These are phyloP conservation scores for Criorhina ranunculi DNA, from an alignment of 2,888 invertebrate species.

Conservation along the genomic window DNA sequence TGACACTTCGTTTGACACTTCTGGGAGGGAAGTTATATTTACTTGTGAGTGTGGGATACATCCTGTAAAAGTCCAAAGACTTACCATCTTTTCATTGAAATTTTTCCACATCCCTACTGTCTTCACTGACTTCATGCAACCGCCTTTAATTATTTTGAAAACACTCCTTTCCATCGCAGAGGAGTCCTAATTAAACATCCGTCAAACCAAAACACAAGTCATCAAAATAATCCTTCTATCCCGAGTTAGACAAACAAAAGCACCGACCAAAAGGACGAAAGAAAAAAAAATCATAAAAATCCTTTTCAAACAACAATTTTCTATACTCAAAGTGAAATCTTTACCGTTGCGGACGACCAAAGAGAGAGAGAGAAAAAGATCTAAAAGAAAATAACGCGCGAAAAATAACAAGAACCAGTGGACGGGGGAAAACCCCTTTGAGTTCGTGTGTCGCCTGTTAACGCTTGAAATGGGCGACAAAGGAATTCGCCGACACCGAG, in stretches of 20 bases:
- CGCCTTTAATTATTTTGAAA: slow-evolving; percentile 19
- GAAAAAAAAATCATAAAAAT: slow-evolving; percentile 13
- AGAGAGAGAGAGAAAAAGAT: slow-evolving; percentile 9
- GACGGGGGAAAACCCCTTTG: slow-evolving; percentile 22
- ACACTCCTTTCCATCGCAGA: background rate
- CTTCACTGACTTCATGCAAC: slow-evolving; percentile 10
- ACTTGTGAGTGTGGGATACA: background rate
- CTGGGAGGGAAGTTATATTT: too few species aligned
- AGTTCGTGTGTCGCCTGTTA: slow-evolving; percentile 31
- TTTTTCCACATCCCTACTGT: too few species aligned
- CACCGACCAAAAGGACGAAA: background rate
- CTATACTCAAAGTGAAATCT: slow-evolving; percentile 37
- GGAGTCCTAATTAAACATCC: slow-evolving; percentile 53
- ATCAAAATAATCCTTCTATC: background rate
- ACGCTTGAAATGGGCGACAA: slow-evolving; percentile 54
- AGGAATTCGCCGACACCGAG: slow-evolving; percentile 51
- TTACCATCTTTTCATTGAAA: too few species aligned
- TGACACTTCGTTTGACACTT: slow-evolving; percentile 61
- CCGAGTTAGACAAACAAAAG: slow-evolving; percentile 11
- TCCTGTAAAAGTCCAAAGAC: background rate
- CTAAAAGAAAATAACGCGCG: slow-evolving; percentile 15
- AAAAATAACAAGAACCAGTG: slow-evolving; percentile 34
- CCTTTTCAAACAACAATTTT: slow-evolving; percentile 43
- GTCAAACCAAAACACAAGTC: slow-evolving; percentile 24
- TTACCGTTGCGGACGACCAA: background rate